phyloP scores from a whole-genome alignment of 1,140 invertebrate species.

The Drosophila truncata region DNA sequence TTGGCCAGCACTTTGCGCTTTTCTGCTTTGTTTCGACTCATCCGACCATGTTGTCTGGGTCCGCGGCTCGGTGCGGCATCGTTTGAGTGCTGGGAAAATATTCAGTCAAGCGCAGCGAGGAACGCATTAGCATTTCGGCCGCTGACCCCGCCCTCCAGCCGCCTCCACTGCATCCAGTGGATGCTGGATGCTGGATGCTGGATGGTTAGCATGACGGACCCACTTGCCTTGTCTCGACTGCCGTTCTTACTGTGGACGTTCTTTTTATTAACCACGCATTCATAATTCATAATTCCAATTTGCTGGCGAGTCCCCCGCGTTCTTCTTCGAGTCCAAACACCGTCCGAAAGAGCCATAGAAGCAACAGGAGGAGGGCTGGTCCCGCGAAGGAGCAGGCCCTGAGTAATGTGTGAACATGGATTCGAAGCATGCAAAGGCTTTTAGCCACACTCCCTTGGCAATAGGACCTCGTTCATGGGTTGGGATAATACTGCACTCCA shows the following conservation, averaged over 20 bases:
- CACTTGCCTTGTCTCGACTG: conserved; percentile 43
- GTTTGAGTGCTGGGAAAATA: conserved; percentile 83
- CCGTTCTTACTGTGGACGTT: conserved; percentile 50
- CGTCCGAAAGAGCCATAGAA: conserved; percentile 33
- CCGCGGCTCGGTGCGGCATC: conserved; percentile 53
- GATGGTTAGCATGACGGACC: conserved; percentile 69
- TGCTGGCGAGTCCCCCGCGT: conserved; percentile 58
- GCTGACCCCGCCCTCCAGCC: conserved; percentile 27
- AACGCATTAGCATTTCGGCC: conserved; percentile 81
- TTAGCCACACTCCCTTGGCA: conserved; percentile 46
- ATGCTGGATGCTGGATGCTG: conserved; percentile 2
- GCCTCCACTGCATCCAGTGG: background rate
- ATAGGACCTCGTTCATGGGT: background rate
- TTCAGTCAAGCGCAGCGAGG: conserved; percentile 74
- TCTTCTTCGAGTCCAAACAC: conserved; percentile 66
- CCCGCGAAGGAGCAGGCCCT: conserved; percentile 41
- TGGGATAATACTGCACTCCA: conserved; percentile 8
- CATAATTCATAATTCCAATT: conserved; percentile 84
- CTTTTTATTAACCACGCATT: conserved; percentile 83
- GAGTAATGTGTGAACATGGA: conserved; percentile 80
- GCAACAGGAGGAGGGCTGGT: conserved; percentile 21
- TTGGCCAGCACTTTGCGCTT: conserved; percentile 71
- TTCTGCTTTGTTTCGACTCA: conserved; percentile 84
- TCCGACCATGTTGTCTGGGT: conserved; percentile 76
- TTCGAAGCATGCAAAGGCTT: conserved; percentile 73